Evolutionary conservation across 2,888 invertebrate genomes (phyloP).

Genomic region (Eurois occulta): DNA sequence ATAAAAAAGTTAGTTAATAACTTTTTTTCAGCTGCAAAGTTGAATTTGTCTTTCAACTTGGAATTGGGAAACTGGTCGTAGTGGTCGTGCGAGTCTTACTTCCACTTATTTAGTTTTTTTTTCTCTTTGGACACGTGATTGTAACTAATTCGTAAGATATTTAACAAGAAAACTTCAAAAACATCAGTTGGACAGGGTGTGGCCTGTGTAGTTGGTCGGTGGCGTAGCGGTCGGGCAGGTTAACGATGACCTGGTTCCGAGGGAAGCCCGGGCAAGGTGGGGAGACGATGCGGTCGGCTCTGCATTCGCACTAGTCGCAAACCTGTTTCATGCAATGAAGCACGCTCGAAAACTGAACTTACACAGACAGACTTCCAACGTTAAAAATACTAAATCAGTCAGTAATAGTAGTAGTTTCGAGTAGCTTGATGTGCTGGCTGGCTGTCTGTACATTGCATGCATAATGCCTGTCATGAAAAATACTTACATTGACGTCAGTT

Average conservation of each 20-base stretch:
- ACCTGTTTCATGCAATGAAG: constrained; percentile 59
- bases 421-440: too few species aligned
- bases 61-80: background rate
- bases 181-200: constrained; percentile 74
- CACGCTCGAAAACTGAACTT: constrained; percentile 44
- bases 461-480: constrained; percentile 12
- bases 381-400: constrained; percentile 1
- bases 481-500: constrained; percentile 38
- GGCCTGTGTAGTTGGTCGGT: constrained; percentile 75
- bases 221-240: constrained; percentile 81
- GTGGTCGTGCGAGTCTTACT: background rate
- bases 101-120: background rate
- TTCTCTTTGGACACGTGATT: background rate
- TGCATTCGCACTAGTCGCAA: constrained; percentile 61
- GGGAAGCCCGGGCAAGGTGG: constrained; percentile 83
- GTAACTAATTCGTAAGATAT: constrained; percentile 22
- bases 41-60: background rate
- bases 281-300: constrained; percentile 68
- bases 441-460: too few species aligned
- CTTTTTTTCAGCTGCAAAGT: background rate
- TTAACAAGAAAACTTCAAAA: constrained; percentile 45
- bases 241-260: constrained; percentile 88
- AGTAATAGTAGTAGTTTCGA: too few species aligned
- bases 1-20: background rate
- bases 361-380: constrained; percentile 11